A percentile compares a stretch with the other conserved stretches of the same genome.
Evolutionary conservation across 2,113 vertebrate species (phyloP).

Genomic region (Phalacrocorax aristotelis): DNA sequence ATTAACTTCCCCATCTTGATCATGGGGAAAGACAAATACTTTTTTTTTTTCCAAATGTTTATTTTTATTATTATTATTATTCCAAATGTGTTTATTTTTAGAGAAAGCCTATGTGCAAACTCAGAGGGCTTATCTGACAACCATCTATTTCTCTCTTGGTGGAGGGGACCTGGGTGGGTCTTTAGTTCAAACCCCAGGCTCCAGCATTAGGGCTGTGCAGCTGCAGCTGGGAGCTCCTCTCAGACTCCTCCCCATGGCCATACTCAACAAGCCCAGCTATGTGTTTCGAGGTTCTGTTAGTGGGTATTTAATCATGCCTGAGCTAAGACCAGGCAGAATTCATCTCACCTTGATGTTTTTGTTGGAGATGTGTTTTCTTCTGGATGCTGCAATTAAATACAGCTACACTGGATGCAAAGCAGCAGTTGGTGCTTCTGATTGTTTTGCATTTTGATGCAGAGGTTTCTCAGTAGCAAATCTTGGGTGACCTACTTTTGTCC

Average conservation of each 20-base stretch:
- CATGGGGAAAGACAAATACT: not conserved
- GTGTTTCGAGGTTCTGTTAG: not conserved
- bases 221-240: fast-evolving
- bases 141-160: not conserved
- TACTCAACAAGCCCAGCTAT: not conserved
- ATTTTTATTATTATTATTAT: not conserved
- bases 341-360: not conserved
- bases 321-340: not conserved
- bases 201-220: not conserved
- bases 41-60: not conserved
- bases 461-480: not conserved
- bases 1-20: not conserved
- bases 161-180: not conserved
- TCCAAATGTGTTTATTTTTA: not conserved
- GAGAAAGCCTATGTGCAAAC: not conserved
- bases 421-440: not conserved
- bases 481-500: not conserved
- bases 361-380: not conserved
- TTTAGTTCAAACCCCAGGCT: not conserved
- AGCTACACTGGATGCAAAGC: not conserved
- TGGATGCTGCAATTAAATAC: not conserved
- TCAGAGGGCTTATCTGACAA: not conserved
- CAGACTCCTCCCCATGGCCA: not conserved
- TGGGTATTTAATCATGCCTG: not conserved
- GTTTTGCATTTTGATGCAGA: not conserved